Evolutionary conservation across 30 jellyfish, hydroid and myxozoan genomes (phyloP).

Genomic region (Hydractinia symbiolongicarpus): DNA sequence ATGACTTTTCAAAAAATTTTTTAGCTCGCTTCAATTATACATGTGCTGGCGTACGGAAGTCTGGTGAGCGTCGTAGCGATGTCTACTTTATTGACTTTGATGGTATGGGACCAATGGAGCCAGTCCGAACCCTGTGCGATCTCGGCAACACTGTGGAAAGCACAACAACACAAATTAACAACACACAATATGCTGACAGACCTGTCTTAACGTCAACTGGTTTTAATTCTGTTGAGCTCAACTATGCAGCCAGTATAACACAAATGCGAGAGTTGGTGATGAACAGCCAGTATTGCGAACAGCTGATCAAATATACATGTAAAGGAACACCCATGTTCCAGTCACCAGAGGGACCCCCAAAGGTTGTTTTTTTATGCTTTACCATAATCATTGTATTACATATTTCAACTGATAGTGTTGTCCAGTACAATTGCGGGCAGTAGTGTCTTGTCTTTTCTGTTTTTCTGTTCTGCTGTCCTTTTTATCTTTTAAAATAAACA

Average conservation of each 20-base stretch:
- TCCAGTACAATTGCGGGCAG: no score
- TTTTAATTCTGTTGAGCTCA: conserved; percentile 38
- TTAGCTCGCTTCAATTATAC: conserved; percentile 95
- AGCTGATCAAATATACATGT: conserved; percentile 67
- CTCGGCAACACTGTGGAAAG: conserved; percentile 76
- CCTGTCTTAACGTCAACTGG: conserved; percentile 65
- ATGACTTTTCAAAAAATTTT: not conserved
- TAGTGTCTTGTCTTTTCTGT: no score
- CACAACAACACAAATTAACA: conserved; percentile 81
- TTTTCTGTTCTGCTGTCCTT: no score
- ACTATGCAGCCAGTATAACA: conserved; percentile 73
- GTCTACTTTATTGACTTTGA: conserved; percentile 88
- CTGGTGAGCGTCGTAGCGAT: conserved; percentile 78
- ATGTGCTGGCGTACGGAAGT: conserved; percentile 80
- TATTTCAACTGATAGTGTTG: no score
- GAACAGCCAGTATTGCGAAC: conserved; percentile 61
- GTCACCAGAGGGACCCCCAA: conserved; percentile 84
- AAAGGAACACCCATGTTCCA: conserved; percentile 66
- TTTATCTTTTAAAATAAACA: no score
- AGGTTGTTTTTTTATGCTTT: not conserved
- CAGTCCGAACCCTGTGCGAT: conserved; percentile 86
- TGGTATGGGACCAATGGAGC: conserved; percentile 88
- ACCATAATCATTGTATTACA: no score
- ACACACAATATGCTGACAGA: conserved; percentile 57
- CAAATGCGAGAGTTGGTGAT: conserved; percentile 72